A percentile compares a stretch with the other conserved stretches of the same genome.
These are phyloP conservation scores for Thelaira solivaga DNA, from an alignment of 2,888 invertebrate species.

Conservation along the genomic window DNA sequence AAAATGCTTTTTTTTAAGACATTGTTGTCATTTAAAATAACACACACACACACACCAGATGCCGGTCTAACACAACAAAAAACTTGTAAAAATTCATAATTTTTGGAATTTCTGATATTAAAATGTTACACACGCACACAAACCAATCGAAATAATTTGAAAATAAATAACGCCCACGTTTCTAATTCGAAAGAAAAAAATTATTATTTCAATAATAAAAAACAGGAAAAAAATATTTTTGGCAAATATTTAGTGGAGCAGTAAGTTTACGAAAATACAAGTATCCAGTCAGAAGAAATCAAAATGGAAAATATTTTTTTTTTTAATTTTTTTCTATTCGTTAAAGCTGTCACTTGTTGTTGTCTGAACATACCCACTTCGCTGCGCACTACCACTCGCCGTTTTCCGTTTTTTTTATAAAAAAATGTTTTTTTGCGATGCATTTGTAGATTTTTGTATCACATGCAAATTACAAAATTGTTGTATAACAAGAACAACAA, in stretches of 20 bases:
- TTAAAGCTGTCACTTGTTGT: constrained; percentile 57
- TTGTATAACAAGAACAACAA: constrained; percentile 39
- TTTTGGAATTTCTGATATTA: constrained; percentile 37
- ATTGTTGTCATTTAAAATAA: too few relatives aligned
- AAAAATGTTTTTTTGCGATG: not conserved
- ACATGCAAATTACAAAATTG: constrained; percentile 32
- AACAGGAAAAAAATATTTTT: constrained; percentile 27
- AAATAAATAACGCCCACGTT: constrained; percentile 50
- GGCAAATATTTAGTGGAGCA: too few relatives aligned
- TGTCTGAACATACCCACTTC: constrained; percentile 6
- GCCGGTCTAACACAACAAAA: constrained; percentile 20
- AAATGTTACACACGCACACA: constrained; percentile 31
- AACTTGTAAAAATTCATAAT: constrained; percentile 26
- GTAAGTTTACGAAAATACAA: constrained; percentile 35
- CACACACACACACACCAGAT: not conserved
- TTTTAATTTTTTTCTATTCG: constrained; percentile 34
- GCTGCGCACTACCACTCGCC: not conserved
- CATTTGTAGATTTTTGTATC: constrained; percentile 21
- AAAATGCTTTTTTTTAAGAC: too few relatives aligned
- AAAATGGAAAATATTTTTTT: not conserved
- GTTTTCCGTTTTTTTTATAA: not conserved
- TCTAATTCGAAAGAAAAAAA: constrained; percentile 36
- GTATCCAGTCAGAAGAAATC: constrained; percentile 14
- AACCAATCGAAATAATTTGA: constrained; percentile 26
- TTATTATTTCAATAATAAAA: constrained; percentile 10